Evolutionary conservation across 2,797 vertebrate species (phyloP), one percentile per base, ranked within the genome.

Genomic region (Poecilia velifera): DNA sequence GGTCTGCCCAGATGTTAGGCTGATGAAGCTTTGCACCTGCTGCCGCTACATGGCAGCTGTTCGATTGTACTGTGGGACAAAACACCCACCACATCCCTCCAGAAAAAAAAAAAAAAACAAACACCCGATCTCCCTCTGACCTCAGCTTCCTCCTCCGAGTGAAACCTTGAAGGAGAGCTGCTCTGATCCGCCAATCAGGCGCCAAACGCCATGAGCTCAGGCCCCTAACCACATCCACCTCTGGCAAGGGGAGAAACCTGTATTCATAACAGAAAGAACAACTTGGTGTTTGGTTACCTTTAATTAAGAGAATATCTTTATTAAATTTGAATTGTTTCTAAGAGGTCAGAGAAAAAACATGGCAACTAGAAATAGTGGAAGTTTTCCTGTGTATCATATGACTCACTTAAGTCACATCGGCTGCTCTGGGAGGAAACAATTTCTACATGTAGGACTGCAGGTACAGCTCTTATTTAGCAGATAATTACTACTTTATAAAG

Each of bases 21-120:
- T 88, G 86, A 78, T 80, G 91, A 77, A 88, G 84, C 68, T 81
- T 82, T 87, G 92, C 95, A 96, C 95, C 95, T 95, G 95, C 93
- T 94, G 83, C 81, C 81, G 81, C 83, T n/a, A 74, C 71, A 49
- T 84, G 84, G 79, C 88, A 91, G 90, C 87, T 89, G 91, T 81
- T 78, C 90, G 76, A 68, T 39, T 73, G 46, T 53, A 73, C 43
- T 34, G 80, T 79, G 66, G 53, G 74, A 88, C 79, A 83, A 45
- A 82, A 87, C 76, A 78, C 14, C 53, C 76, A 25, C 43, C 64
- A 25, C 46, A 53, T 76, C 72, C 62, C 64, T 10, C 71, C 47
- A 18, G 57, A 59, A 80, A 85, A 62, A 71, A 80, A 85, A 62
- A 71, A 25, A 2, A 22, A 2, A 53, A 53, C 28, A n/a, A 89